Base-by-base conservation (phyloP, 2,888 invertebrate genomes). In the Heliconius sara region DNA sequence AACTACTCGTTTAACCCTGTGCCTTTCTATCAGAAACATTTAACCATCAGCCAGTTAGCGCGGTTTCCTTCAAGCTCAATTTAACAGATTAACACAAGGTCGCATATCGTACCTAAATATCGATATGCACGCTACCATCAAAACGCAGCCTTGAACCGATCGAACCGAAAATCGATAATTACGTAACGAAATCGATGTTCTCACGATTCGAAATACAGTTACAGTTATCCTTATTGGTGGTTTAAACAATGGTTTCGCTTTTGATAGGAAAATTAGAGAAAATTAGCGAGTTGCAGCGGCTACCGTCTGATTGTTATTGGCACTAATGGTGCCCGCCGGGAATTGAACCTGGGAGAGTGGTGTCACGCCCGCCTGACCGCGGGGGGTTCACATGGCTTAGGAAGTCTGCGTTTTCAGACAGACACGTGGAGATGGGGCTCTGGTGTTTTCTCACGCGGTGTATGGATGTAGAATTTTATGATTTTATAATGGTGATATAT, bases 231-330 rank as follows among this genome's bases (percentile, higher is more conserved):
- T 91, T 92, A 91, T 91, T 89, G 90, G 88, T 85, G 87, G 85
- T 84, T 86, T 89, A 90, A 92, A 92, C 89, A 90, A 91, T 88
- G 87, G 91, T 90, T 89, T 91, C 90, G 93, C 86, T 91, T 95
- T 93, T 95, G 95, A 95, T 95, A 94, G 91, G 95, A 94, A 95
- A 95, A 95, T 95, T 94, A 95, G 94, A 91, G 92, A 92, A 94
- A 95, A 95, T 95, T 95, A 95, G 92, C 89, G 90, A 91, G 89
- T 88, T 86, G 86, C 85, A 88, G 87, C 86, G 87, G 93, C 95
- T 95, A 95, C 95, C 91, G 95, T 86, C 92, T 91, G 94, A 93
- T 92, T 91, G 94, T 94, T 95, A 94, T 93, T 92, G 93, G 90
- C 84, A 88, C 87, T 95, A 95, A 95, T 95, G 85, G 93, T 91